These are phyloP conservation scores for Tor tambroides DNA, from an alignment of 2,113 vertebrate species.

Conservation along the genomic window DNA sequence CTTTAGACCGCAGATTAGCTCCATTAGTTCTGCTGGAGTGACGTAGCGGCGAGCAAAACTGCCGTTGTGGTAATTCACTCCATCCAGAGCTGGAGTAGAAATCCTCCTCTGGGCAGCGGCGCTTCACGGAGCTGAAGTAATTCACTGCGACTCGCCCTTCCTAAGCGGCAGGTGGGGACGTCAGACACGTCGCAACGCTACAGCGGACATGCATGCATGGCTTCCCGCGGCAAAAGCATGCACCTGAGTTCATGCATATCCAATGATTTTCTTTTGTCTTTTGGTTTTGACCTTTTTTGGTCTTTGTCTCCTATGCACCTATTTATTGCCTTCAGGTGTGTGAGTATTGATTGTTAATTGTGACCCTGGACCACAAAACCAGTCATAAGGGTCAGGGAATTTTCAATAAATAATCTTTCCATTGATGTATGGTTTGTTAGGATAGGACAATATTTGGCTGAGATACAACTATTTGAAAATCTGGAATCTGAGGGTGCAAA, in stretches of 20 bases:
- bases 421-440: too few relatives aligned
- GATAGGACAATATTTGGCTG: too few relatives aligned
- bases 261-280: too few relatives aligned
- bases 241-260: slow-evolving; percentile 41
- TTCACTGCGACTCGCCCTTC: slow-evolving; percentile 49
- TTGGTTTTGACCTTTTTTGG: too few relatives aligned
- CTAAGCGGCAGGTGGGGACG: slow-evolving; percentile 44
- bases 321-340: too few relatives aligned
- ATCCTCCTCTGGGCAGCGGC: slow-evolving; percentile 33
- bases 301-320: too few relatives aligned
- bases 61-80: slow-evolving; percentile 39
- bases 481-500: too few relatives aligned
- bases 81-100: slow-evolving; percentile 24
- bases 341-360: too few relatives aligned
- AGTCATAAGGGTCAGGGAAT: too few relatives aligned
- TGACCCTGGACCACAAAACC: too few relatives aligned
- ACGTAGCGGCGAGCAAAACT: slow-evolving; percentile 32
- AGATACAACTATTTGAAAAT: too few relatives aligned
- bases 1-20: slow-evolving; percentile 65
- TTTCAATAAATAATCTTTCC: too few relatives aligned
- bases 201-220: not conserved
- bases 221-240: not conserved
- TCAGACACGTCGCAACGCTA: slow-evolving; percentile 35
- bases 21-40: slow-evolving; percentile 62
- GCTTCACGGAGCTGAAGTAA: slow-evolving; percentile 57